A percentile compares a stretch with the other conserved stretches of the same genome.
Evolutionary conservation across 2,888 invertebrate species (phyloP).

Genomic region (Thymelicus sylvestris): DNA sequence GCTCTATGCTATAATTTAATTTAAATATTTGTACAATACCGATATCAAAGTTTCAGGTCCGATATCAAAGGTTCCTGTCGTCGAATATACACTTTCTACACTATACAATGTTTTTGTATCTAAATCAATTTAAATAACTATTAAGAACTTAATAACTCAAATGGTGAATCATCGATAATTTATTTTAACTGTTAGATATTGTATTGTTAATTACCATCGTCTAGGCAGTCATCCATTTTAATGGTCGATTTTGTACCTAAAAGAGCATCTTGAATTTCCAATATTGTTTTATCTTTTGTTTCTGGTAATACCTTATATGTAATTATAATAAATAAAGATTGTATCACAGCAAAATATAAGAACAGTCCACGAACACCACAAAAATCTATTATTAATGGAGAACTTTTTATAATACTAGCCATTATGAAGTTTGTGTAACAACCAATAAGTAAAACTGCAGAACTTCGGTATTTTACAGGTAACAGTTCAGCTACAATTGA

Average conservation of each 20-base stretch:
- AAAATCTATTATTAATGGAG: constrained; percentile 39
- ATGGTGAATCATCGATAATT: too few species aligned
- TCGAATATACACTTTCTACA: too few species aligned
- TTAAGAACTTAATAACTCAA: too few species aligned
- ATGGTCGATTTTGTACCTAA: constrained; percentile 23
- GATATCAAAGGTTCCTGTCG: too few species aligned
- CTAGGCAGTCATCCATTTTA: too few species aligned
- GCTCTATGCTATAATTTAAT: too few species aligned
- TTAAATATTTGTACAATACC: too few species aligned
- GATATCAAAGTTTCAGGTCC: too few species aligned
- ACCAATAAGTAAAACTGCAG: constrained; percentile 17
- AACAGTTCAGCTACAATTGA: constrained; percentile 45
- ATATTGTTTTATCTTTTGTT: constrained; percentile 23
- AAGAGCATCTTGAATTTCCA: constrained; percentile 34
- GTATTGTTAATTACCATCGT: too few species aligned
- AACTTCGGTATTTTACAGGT: constrained; percentile 36
- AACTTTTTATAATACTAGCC: constrained; percentile 36
- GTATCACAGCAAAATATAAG: constrained; percentile 40
- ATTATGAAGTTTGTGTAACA: constrained; percentile 17
- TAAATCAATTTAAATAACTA: too few species aligned
- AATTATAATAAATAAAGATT: constrained; percentile 31
- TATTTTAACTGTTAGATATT: too few species aligned
- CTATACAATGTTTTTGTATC: too few species aligned
- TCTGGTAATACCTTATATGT: constrained; percentile 45
- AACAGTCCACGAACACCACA: constrained; percentile 41